A percentile compares a stretch with the other conserved stretches of the same genome.
These are phyloP conservation scores for Microcebus jonahi DNA, from an alignment of 2,113 vertebrate species.

Conservation along the genomic window DNA sequence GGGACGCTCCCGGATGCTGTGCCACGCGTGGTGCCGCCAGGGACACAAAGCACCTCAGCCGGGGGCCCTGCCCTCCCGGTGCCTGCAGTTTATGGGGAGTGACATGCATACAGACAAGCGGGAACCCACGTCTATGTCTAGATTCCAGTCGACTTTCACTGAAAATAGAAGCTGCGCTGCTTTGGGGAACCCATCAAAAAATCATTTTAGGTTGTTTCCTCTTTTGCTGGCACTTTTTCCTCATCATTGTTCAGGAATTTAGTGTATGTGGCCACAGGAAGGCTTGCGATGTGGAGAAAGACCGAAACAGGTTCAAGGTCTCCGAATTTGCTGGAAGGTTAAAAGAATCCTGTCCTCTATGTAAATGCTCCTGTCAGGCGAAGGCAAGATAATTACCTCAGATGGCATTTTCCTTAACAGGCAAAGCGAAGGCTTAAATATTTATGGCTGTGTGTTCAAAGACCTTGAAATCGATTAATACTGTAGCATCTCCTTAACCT, in stretches of 20 bases:
- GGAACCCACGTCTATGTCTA: fast-evolving
- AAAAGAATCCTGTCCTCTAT: constrained; percentile 30
- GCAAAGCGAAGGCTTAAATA: constrained; percentile 63
- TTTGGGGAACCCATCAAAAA: fast-evolving
- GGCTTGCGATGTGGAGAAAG: neutral
- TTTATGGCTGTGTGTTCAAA: constrained; percentile 67
- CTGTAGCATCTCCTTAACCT: constrained; percentile 57
- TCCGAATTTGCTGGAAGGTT: constrained; percentile 27
- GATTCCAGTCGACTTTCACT: fast-evolving
- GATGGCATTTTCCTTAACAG: constrained; percentile 54
- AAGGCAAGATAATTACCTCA: constrained; percentile 52
- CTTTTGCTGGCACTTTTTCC: neutral
- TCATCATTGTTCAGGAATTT: fast-evolving
- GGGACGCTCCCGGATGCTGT: fast-evolving
- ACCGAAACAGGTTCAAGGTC: neutral
- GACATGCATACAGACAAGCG: neutral
- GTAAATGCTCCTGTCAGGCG: constrained; percentile 56
- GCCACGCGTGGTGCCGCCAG: too few species aligned
- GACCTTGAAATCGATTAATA: constrained; percentile 78
- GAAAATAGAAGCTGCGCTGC: fast-evolving
- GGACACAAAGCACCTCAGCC: neutral
- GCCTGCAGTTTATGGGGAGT: neutral
- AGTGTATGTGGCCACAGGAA: neutral
- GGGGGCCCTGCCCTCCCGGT: fast-evolving
- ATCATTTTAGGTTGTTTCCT: fast-evolving